Percentiles rank a stretch among this genome's conserved stretches.
phyloP scores from a whole-genome alignment of 2,888 invertebrate genomes.

The Athalia rosae region DNA sequence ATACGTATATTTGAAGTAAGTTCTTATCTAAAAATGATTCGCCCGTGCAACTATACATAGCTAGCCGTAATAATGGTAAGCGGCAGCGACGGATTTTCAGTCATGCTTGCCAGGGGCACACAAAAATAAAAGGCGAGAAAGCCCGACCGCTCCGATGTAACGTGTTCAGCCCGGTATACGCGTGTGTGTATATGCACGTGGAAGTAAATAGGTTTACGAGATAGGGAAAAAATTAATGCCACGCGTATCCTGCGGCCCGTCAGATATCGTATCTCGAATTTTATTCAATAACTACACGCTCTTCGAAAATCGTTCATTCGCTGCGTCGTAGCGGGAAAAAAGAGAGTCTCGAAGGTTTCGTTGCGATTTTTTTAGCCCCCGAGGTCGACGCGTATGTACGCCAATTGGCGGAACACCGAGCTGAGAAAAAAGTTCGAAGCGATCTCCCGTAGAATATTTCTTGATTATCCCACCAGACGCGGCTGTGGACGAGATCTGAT shows the following conservation, averaged over 20 bases:
- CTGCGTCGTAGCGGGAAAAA: neutral
- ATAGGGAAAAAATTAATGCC: neutral
- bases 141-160: constrained; percentile 26
- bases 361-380: no score
- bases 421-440: no score
- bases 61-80: neutral
- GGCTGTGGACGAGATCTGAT: no score
- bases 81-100: neutral
- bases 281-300: neutral
- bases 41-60: no score
- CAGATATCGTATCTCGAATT: constrained; percentile 21
- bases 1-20: no score
- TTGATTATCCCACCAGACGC: no score
- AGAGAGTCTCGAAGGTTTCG: neutral
- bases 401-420: no score
- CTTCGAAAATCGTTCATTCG: neutral
- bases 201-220: neutral
- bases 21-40: no score
- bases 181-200: no score
- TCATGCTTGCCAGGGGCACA: neutral
- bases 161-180: no score
- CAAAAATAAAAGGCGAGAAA: neutral
- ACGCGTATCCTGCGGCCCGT: neutral
- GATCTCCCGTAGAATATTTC: no score
- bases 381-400: no score